Evolutionary conservation across 2,888 invertebrate species (phyloP).

Genomic region (Drosophila lutescens): DNA sequence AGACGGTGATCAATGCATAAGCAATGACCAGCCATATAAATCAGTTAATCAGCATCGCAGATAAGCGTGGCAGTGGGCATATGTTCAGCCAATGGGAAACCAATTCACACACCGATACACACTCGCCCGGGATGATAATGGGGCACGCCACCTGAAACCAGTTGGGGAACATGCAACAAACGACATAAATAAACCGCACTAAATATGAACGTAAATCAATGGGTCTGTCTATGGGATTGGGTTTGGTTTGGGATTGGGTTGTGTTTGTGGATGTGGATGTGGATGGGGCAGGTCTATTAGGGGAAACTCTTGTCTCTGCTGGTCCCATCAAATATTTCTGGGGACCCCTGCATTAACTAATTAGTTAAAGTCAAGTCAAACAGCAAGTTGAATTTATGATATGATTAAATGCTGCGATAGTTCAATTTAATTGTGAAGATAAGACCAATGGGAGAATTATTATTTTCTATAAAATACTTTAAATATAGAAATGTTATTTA

Average conservation of each 20-base stretch:
- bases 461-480: no score
- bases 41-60: constrained; percentile 77
- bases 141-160: constrained; percentile 48
- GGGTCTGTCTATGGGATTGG: constrained; percentile 22
- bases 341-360: constrained; percentile 62
- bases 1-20: constrained; percentile 75
- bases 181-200: constrained; percentile 50
- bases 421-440: not conserved
- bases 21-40: constrained; percentile 72
- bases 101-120: constrained; percentile 54
- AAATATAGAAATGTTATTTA: no score
- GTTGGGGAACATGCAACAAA: constrained; percentile 43
- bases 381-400: constrained; percentile 10
- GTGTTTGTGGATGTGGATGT: not conserved
- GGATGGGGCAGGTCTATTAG: constrained; percentile 22
- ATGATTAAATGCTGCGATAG: not conserved
- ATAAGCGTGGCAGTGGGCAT: constrained; percentile 56
- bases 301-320: constrained; percentile 34
- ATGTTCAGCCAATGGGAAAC: constrained; percentile 50
- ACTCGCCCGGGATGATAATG: constrained; percentile 27
- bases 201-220: constrained; percentile 76
- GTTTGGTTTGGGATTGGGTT: not conserved
- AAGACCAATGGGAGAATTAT: not conserved
- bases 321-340: constrained; percentile 35
- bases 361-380: constrained; percentile 42